phyloP scores from a whole-genome alignment of 1,140 invertebrate genomes.

The Neodiprion virginianus region DNA sequence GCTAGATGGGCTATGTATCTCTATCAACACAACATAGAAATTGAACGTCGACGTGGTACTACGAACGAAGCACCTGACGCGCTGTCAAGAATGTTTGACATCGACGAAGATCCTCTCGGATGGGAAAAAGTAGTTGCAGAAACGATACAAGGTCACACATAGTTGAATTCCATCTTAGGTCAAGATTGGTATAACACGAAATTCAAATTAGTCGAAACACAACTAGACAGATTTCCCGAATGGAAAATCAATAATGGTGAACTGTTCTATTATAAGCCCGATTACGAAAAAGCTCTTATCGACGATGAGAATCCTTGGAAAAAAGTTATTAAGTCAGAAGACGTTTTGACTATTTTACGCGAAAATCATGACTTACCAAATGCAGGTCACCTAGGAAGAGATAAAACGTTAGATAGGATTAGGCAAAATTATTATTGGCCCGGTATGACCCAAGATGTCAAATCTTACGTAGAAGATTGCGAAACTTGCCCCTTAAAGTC shows the following conservation, averaged over 20 bases:
- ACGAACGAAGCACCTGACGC: constrained; percentile 25
- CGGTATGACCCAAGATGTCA: neutral
- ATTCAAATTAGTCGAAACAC: constrained; percentile 2
- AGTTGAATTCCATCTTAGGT: constrained; percentile 18
- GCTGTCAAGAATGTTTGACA: constrained; percentile 22
- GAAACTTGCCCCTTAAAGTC: constrained; percentile 16
- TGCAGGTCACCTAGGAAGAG: constrained; percentile 22
- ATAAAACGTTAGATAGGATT: constrained; percentile 21
- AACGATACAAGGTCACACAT: constrained; percentile 17
- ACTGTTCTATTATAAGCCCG: constrained; percentile 19
- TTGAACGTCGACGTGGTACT: constrained; percentile 19
- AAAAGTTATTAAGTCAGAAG: constrained; percentile 15
- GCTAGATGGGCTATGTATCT: constrained; percentile 25
- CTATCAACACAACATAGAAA: constrained; percentile 17
- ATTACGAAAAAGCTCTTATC: constrained; percentile 1
- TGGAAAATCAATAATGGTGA: constrained; percentile 20
- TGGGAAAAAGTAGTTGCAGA: constrained; percentile 18
- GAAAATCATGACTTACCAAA: constrained; percentile 21
- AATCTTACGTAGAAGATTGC: constrained; percentile 18
- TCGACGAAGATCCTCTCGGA: constrained; percentile 19
- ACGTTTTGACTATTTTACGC: constrained; percentile 13
- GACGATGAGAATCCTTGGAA: constrained; percentile 29
- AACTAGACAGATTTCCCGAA: constrained; percentile 23
- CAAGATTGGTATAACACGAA: constrained; percentile 19
- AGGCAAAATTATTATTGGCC: constrained; percentile 20